Conservation (phyloP, 2,888 invertebrate species). For the Drosophila hamatofila region DNA sequence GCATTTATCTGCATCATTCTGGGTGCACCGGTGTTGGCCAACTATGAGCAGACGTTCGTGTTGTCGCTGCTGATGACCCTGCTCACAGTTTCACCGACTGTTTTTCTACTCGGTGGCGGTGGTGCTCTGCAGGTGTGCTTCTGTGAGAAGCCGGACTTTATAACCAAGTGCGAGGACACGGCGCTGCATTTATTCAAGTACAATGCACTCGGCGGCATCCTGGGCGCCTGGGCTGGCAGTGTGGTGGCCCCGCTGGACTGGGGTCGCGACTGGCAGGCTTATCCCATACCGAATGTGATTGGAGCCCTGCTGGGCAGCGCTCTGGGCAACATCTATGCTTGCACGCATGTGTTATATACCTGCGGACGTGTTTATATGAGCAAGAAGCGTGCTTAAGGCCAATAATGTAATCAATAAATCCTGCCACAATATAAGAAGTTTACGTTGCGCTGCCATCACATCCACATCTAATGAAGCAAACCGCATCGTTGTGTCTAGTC, state of each 20-base stretch:
- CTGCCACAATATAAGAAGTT: conserved; percentile 68
- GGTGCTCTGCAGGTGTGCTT: conserved; percentile 84
- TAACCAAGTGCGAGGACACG: conserved; percentile 83
- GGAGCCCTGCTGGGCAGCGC: conserved; percentile 88
- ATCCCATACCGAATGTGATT: conserved; percentile 89
- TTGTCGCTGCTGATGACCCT: conserved; percentile 83
- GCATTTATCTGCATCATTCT: conserved; percentile 84
- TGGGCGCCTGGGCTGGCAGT: conserved; percentile 92
- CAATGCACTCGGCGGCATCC: conserved; percentile 85
- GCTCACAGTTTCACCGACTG: conserved; percentile 84
- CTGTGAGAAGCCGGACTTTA: conserved; percentile 84
- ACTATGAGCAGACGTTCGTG: conserved; percentile 85
- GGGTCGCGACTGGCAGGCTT: conserved; percentile 93
- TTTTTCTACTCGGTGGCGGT: conserved; percentile 83
- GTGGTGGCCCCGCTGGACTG: conserved; percentile 94
- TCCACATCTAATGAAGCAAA: conserved; percentile 38
- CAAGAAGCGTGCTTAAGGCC: conserved; percentile 77
- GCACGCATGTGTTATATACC: conserved; percentile 82
- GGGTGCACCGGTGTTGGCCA: conserved; percentile 85
- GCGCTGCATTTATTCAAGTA: conserved; percentile 84
- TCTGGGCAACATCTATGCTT: conserved; percentile 85
- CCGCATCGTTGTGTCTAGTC: conserved; percentile 67
- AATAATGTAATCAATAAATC: conserved; percentile 39
- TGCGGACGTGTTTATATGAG: conserved; percentile 83
- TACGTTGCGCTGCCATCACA: conserved; percentile 70